These are phyloP conservation scores for Acanthopleura granulata DNA, from an alignment of 2,888 invertebrate genomes.

Conservation along the genomic window DNA sequence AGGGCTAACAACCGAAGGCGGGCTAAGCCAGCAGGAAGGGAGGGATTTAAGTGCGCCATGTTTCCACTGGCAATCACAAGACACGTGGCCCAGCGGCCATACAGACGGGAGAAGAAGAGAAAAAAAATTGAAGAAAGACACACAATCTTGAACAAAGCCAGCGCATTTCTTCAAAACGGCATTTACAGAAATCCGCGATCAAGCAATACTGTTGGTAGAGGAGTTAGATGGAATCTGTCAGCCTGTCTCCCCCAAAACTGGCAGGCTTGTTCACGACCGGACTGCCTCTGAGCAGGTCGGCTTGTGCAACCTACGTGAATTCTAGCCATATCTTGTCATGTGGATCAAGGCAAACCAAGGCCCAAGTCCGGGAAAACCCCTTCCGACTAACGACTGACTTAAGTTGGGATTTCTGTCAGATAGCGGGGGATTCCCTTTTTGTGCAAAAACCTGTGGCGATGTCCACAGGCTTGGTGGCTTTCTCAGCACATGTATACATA, in stretches of 20 bases:
- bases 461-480: neutral
- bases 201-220: neutral
- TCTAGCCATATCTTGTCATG: neutral
- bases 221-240: neutral
- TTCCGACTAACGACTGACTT: slow-evolving; percentile 9
- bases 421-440: neutral
- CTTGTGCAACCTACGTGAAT: neutral
- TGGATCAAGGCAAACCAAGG: neutral
- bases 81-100: slow-evolving; percentile 1
- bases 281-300: neutral
- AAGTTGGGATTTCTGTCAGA: neutral
- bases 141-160: slow-evolving; percentile 13
- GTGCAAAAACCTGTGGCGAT: neutral
- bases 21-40: slow-evolving; percentile 11
- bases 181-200: slow-evolving; percentile 9
- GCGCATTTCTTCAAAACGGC: slow-evolving; percentile 16
- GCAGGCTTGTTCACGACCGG: neutral
- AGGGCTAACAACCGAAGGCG: neutral
- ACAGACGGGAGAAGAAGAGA: neutral
- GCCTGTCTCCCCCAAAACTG: neutral
- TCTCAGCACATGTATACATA: neutral
- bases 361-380: neutral
- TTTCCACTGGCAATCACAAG: neutral
- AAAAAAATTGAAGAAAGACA: slow-evolving; percentile 11
- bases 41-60: neutral